A percentile compares a stretch with the other conserved stretches of the same genome.
These are phyloP conservation scores for Eclectus roratus DNA, from an alignment of 2,113 vertebrate genomes.

Conservation along the genomic window DNA sequence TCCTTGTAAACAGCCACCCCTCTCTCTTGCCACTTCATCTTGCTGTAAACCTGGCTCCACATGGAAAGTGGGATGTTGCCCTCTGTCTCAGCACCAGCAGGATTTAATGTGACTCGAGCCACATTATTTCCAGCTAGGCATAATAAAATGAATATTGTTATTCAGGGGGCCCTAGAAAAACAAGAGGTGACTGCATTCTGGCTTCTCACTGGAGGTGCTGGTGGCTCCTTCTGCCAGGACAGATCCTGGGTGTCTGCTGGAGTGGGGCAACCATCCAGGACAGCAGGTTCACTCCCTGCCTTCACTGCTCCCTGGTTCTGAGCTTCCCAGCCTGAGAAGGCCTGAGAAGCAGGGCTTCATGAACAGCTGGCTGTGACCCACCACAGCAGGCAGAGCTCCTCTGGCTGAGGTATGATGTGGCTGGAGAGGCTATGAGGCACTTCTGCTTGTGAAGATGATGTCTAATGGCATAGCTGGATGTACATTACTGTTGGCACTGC, in stretches of 20 bases:
- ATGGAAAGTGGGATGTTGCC: not conserved
- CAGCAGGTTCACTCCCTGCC: not conserved
- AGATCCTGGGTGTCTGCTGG: not conserved
- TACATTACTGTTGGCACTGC: not conserved
- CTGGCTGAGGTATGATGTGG: accelerated
- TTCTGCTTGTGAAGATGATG: not conserved
- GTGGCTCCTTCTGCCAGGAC: not conserved
- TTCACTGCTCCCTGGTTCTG: accelerated
- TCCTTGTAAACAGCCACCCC: not conserved
- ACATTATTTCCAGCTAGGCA: not conserved
- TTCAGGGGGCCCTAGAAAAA: not conserved
- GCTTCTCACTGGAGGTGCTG: accelerated
- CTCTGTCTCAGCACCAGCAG: not conserved
- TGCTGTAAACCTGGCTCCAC: not conserved
- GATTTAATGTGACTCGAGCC: not conserved
- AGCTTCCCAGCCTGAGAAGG: not conserved
- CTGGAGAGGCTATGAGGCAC: not conserved
- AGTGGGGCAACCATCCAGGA: accelerated
- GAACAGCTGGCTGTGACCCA: accelerated
- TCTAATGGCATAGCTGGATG: not conserved
- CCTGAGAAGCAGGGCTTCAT: not conserved
- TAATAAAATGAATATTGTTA: not conserved
- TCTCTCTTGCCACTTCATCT: not conserved
- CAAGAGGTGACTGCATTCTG: not conserved
- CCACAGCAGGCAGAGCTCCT: not conserved